Conservation (phyloP, 2,888 invertebrate species). For the Lepeophtheirus nordmannii region DNA sequence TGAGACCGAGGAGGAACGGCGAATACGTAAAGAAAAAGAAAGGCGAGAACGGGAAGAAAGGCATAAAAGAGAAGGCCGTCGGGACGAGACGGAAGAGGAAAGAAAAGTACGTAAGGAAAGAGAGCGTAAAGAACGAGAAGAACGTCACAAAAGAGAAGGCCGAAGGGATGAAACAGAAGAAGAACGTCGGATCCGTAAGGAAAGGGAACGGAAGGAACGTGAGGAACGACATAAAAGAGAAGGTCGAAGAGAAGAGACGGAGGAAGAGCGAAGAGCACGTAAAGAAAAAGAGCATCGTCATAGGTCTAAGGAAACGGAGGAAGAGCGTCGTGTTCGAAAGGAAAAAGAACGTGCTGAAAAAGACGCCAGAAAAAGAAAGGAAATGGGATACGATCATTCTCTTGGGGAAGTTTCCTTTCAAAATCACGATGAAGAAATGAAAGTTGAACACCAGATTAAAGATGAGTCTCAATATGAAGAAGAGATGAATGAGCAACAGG, state of each 20-base stretch:
- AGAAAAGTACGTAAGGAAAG: conserved; percentile 35
- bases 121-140: conserved; percentile 33
- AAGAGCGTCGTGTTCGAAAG: conserved; percentile 38
- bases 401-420: conserved; percentile 39
- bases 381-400: conserved; percentile 36
- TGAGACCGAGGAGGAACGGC: conserved; percentile 26
- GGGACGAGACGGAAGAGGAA: conserved; percentile 23
- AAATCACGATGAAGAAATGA: conserved; percentile 29
- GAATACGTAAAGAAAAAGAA: conserved; percentile 26
- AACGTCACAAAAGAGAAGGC: conserved; percentile 33
- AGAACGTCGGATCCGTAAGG: conserved; percentile 37
- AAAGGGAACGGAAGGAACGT: conserved; percentile 34
- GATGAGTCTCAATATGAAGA: conserved; percentile 49
- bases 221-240: conserved; percentile 28
- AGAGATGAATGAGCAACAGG: conserved; percentile 24
- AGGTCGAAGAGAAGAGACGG: conserved; percentile 26
- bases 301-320: conserved; percentile 35
- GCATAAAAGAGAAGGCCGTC: conserved; percentile 23
- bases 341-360: conserved; percentile 33
- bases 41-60: conserved; percentile 26
- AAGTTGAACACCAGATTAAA: conserved; percentile 36
- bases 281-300: conserved; percentile 34
- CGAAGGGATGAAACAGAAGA: conserved; percentile 34
- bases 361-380: conserved; percentile 2
- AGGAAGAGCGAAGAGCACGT: conserved; percentile 25